Evolutionary conservation across 2,888 invertebrate species (phyloP).

Genomic region (Dolichopus griseipennis): DNA sequence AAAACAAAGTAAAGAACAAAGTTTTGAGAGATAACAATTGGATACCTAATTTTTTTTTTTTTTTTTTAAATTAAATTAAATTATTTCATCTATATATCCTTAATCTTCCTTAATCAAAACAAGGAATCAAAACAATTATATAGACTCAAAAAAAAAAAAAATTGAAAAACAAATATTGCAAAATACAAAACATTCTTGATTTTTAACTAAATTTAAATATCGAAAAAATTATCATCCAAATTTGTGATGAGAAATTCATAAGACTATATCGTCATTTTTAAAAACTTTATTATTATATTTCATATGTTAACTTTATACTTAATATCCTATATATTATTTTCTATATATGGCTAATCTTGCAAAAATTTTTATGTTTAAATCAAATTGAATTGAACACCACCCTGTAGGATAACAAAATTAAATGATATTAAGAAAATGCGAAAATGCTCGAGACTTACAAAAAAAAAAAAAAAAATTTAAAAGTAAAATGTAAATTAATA

Average conservation of each 20-base stretch:
- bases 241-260: too few relatives aligned
- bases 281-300: too few relatives aligned
- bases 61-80: not conserved
- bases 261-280: too few relatives aligned
- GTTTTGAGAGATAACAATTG: slow-evolving; percentile 1
- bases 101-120: not conserved
- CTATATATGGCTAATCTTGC: too few relatives aligned
- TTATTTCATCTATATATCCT: not conserved
- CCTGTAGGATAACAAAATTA: too few relatives aligned
- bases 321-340: too few relatives aligned
- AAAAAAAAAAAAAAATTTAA: not conserved
- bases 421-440: too few relatives aligned
- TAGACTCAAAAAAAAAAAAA: not conserved
- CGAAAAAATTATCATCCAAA: too few relatives aligned
- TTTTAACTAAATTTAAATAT: too few relatives aligned
- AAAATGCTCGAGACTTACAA: not conserved
- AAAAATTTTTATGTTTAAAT: too few relatives aligned
- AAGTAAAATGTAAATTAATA: not conserved
- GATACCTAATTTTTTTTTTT: not conserved
- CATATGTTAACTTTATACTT: too few relatives aligned
- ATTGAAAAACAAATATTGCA: not conserved
- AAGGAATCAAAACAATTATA: not conserved
- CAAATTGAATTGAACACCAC: too few relatives aligned
- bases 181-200: not conserved
- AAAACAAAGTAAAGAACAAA: not conserved